Base-by-base conservation (phyloP, 2,113 vertebrate species). In the Hoplias malabaricus region DNA sequence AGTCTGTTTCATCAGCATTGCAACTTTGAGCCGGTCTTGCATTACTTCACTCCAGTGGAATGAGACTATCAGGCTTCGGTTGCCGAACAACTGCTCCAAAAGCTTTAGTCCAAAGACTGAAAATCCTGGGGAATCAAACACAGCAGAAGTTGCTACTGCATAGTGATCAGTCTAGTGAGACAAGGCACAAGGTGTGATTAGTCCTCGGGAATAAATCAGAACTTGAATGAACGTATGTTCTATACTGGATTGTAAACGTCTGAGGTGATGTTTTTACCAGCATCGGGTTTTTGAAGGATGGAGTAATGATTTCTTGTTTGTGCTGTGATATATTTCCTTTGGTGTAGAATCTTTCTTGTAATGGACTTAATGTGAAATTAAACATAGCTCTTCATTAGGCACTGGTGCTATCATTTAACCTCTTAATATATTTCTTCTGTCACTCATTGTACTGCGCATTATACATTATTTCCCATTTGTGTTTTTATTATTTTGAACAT, bases 1-100 rank as follows among this genome's bases (percentile, higher is more conserved):
- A 36, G 59, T 36, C 71, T 79, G 70, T 79, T 79, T 66, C 36
- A 65, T 66, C 54, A 42, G 54, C 34, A 27, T 62, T 43, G 4
- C 42, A 29, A 54, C 63, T 59, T 73, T 65, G 34, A 63, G 34
- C 19, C 59, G 36, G 59, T 63, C 33, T 34, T 36, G 59, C 59
- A 36, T 63, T 63, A 63, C 59, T 63, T 63, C 59, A 63, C 59
- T 63, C 59, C 33, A 21, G 59, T 63, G 59, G 59, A 63, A 63
- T 63, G 31, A 63, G 36, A 63, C 59, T 63, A 63, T 63, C 59
- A 63, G 59, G 16, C 59, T 36, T 63, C 33, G 21, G 33, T 63
- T 63, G 59, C 31, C 33, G 31, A 36, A 63, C 59, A 63, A 63
- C 59, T n/a, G 59, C 59, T 63, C 59, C 33, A 19, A 63, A 63